Conservation (phyloP, 2,113 vertebrate genomes). For the Toxotes jaculatrix region DNA sequence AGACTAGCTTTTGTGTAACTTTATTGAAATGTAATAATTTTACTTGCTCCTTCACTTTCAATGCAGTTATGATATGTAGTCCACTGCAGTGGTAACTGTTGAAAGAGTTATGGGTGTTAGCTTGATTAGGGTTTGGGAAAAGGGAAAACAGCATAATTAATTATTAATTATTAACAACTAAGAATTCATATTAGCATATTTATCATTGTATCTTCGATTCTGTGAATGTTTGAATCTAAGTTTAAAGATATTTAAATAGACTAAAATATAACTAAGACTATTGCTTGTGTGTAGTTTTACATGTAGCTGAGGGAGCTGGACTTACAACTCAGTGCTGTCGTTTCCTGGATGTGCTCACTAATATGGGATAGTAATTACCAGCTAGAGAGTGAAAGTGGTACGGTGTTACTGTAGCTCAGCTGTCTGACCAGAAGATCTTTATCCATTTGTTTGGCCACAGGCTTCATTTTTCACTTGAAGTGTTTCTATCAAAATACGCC, state of each 20-base stretch:
- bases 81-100: slow-evolving; percentile 19
- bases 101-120: slow-evolving; percentile 4
- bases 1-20: slow-evolving; percentile 57
- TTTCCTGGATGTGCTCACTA: slow-evolving; percentile 5
- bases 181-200: slow-evolving; percentile 10
- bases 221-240: slow-evolving; percentile 22
- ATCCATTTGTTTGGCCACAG: background rate
- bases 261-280: background rate
- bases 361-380: slow-evolving; percentile 9
- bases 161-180: background rate
- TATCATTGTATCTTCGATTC: slow-evolving; percentile 22
- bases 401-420: background rate
- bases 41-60: slow-evolving; percentile 34
- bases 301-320: slow-evolving; percentile 16
- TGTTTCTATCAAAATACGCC: slow-evolving; percentile 5
- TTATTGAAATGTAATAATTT: slow-evolving; percentile 41
- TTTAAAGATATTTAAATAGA: background rate
- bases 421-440: background rate
- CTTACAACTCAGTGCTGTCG: slow-evolving; percentile 22
- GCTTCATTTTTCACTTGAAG: slow-evolving; percentile 24
- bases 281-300: slow-evolving; percentile 22
- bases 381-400: slow-evolving; percentile 3
- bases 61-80: slow-evolving; percentile 10
- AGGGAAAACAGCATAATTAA: slow-evolving; percentile 7
- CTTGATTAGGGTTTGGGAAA: slow-evolving; percentile 9